Evolutionary conservation across 30 jellyfish, hydroid and myxozoan genomes (phyloP).

Genomic region (Chrysaora quinquecirrha): DNA sequence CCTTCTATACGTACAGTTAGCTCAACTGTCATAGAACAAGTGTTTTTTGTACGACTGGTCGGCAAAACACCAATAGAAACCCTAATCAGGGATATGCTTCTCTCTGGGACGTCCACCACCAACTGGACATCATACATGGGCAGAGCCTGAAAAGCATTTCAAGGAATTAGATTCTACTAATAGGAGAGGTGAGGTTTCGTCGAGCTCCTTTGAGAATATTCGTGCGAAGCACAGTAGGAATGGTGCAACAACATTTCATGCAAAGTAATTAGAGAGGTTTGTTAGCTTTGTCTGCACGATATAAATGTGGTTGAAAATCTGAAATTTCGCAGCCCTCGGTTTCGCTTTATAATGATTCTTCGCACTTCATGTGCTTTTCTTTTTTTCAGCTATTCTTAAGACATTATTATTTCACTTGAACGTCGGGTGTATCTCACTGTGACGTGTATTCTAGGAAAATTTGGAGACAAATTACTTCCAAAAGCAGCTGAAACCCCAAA

Average conservation of each 20-base stretch:
- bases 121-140: constrained; percentile 89
- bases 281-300: not conserved
- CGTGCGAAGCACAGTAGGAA: not conserved
- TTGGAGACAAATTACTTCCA: too few relatives aligned
- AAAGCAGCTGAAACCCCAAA: too few relatives aligned
- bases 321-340: too few relatives aligned
- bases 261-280: not conserved
- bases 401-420: too few relatives aligned
- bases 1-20: constrained; percentile 94
- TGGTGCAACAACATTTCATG: not conserved
- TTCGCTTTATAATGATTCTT: too few relatives aligned
- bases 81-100: constrained; percentile 90
- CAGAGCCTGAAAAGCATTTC: not conserved
- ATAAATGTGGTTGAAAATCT: too few relatives aligned
- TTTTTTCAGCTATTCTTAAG: too few relatives aligned
- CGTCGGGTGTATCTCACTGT: too few relatives aligned
- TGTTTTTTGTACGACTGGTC: constrained; percentile 87
- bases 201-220: not conserved
- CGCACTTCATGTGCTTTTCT: too few relatives aligned
- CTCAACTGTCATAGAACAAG: constrained; percentile 91
- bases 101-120: constrained; percentile 86
- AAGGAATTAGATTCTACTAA: not conserved
- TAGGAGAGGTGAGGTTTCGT: not conserved
- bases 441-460: too few relatives aligned
- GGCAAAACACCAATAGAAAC: constrained; percentile 98